Percentiles rank a stretch among this genome's conserved stretches.
These are phyloP conservation scores for Sterrhoptilus dennistouni DNA, from an alignment of 2,113 vertebrate genomes.

Conservation along the genomic window DNA sequence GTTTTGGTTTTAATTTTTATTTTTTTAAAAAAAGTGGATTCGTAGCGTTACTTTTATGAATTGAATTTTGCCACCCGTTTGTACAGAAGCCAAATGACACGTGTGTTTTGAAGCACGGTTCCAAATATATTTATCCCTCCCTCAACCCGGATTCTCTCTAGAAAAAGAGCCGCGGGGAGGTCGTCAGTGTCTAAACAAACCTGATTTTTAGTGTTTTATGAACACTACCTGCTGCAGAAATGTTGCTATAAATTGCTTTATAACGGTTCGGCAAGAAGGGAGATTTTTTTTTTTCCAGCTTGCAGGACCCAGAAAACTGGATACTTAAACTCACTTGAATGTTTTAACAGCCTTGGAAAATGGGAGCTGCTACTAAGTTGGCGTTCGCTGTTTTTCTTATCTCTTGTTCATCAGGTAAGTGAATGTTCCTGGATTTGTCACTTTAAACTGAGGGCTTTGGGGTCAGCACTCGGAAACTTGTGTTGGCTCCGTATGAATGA, in stretches of 20 bases:
- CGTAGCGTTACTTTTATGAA: slow-evolving; percentile 51
- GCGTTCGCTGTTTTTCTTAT: slow-evolving; percentile 98
- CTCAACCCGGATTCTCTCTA: neutral
- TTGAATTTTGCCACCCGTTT: slow-evolving; percentile 63
- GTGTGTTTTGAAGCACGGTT: slow-evolving; percentile 62
- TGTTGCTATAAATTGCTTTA: slow-evolving; percentile 64
- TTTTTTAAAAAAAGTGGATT: neutral
- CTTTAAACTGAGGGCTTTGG: neutral
- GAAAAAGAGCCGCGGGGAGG: slow-evolving; percentile 9
- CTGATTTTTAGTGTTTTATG: slow-evolving; percentile 50
- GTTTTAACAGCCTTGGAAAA: slow-evolving; percentile 82
- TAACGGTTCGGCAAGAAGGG: slow-evolving; percentile 69
- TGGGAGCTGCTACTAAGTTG: slow-evolving; percentile 98
- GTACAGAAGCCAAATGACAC: slow-evolving; percentile 71
- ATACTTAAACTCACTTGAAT: slow-evolving; percentile 73
- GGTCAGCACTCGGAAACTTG: neutral
- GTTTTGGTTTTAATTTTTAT: neutral
- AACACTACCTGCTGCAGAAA: slow-evolving; percentile 27
- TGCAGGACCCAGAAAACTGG: slow-evolving; percentile 73
- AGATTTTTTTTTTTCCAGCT: slow-evolving; percentile 64
- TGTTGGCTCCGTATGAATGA: neutral
- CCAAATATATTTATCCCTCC: slow-evolving; percentile 46
- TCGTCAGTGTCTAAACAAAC: neutral
- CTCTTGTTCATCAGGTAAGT: slow-evolving; percentile 98
- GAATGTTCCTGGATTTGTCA: neutral